phyloP scores from a whole-genome alignment of 2,888 invertebrate species.

The Geotrupes spiniger region DNA sequence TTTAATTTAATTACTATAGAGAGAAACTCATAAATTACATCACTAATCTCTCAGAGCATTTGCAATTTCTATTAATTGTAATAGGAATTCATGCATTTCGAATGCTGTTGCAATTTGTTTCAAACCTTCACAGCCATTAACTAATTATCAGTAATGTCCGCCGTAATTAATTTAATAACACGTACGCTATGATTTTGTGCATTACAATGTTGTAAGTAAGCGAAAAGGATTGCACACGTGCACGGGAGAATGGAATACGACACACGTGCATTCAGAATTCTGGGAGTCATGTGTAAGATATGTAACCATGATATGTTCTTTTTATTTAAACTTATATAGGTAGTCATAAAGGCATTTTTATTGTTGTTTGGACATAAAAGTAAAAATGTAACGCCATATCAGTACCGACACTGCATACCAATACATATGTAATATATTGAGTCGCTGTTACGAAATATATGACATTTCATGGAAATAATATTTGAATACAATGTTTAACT shows the following conservation, averaged over 20 bases:
- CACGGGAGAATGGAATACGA: conserved; percentile 9
- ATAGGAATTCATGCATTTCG: not conserved
- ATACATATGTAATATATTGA: conserved; percentile 29
- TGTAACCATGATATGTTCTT: conserved; percentile 31
- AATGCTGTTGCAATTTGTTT: not conserved
- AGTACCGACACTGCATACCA: conserved; percentile 31
- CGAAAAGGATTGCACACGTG: conserved; percentile 13
- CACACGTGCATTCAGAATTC: conserved; percentile 20
- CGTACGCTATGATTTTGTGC: not conserved
- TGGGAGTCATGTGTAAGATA: conserved; percentile 34
- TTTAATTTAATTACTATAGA: conserved; percentile 2
- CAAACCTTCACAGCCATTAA: not conserved
- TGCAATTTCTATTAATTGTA: not conserved
- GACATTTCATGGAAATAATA: not conserved
- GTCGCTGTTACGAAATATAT: conserved; percentile 18
- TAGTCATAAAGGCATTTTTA: conserved; percentile 35
- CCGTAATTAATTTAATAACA: conserved; percentile 2
- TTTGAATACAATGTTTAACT: not conserved
- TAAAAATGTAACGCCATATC: conserved; percentile 35
- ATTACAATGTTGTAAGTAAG: not conserved
- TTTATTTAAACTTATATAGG: conserved; percentile 35
- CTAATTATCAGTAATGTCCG: not conserved
- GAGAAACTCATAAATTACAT: conserved; percentile 6
- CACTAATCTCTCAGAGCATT: not conserved
- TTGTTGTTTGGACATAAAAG: conserved; percentile 36